Evolutionary conservation across 2,113 vertebrate genomes (phyloP).

Genomic region (Beaufortia kweichowensis): DNA sequence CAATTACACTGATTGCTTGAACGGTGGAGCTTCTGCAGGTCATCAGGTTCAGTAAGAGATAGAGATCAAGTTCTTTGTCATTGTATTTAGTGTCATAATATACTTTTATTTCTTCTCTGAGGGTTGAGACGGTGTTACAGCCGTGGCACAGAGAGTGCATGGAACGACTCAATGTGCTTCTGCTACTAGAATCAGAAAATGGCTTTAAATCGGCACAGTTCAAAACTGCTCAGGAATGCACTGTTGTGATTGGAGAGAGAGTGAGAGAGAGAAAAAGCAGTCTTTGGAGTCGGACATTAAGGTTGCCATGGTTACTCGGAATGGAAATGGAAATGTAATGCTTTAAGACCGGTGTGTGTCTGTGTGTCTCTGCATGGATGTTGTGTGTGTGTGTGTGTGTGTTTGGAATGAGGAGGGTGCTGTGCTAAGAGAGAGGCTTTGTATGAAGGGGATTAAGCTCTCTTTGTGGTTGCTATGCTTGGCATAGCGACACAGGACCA

Average conservation of each 20-base stretch:
- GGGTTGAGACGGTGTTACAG: neutral
- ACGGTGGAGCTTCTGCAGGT: no score
- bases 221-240: slow-evolving; percentile 55
- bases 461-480: slow-evolving; percentile 61
- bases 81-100: neutral
- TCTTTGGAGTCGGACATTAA: slow-evolving; percentile 70
- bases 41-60: no score
- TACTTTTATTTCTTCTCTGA: neutral
- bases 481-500: slow-evolving; percentile 60
- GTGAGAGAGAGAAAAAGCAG: slow-evolving; percentile 55
- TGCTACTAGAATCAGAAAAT: neutral
- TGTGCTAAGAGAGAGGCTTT: slow-evolving; percentile 41
- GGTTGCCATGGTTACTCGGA: slow-evolving; percentile 76
- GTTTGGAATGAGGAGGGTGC: slow-evolving; percentile 43
- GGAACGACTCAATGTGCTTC: neutral
- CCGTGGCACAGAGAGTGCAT: neutral
- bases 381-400: slow-evolving; percentile 34
- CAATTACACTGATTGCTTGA: no score
- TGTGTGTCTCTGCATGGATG: slow-evolving; percentile 14
- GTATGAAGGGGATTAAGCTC: slow-evolving; percentile 63
- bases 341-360: slow-evolving; percentile 49
- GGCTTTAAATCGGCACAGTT: neutral
- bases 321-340: slow-evolving; percentile 72
- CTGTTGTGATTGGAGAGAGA: slow-evolving; percentile 60
- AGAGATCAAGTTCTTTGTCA: no score